Evolutionary conservation across 2,888 invertebrate genomes (phyloP).

Genomic region (Lumbricus terrestris): DNA sequence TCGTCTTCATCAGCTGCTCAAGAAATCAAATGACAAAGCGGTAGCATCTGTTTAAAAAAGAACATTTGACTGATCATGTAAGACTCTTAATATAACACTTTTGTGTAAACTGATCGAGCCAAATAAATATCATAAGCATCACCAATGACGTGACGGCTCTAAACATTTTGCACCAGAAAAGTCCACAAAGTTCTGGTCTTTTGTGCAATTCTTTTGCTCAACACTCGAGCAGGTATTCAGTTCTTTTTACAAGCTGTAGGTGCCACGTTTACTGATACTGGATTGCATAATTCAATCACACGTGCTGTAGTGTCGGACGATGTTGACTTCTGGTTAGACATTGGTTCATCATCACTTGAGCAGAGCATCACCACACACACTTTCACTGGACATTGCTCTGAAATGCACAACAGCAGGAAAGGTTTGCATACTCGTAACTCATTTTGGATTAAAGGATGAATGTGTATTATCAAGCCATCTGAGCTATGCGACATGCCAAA

Average conservation of each 20-base stretch:
- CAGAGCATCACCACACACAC: conserved; percentile 28
- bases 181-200: background rate
- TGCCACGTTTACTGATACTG: conserved; percentile 27
- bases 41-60: background rate
- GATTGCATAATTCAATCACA: conserved; percentile 26
- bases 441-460: background rate
- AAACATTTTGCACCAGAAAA: background rate
- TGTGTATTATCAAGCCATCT: background rate
- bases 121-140: background rate
- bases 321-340: conserved; percentile 7
- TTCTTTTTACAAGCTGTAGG: conserved; percentile 26
- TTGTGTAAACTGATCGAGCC: no score
- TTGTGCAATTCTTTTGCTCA: background rate
- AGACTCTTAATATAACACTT: no score
- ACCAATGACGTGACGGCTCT: background rate
- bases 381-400: conserved; percentile 30
- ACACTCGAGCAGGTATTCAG: background rate
- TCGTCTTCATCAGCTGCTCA: conserved; percentile 24
- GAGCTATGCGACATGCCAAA: background rate
- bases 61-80: conserved; percentile 8
- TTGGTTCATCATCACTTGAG: conserved; percentile 15
- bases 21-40: background rate
- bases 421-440: background rate
- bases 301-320: background rate
- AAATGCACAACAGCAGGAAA: conserved; percentile 13